Conservation (phyloP, 2,888 invertebrate genomes). For the Oscheius sp. region DNA sequence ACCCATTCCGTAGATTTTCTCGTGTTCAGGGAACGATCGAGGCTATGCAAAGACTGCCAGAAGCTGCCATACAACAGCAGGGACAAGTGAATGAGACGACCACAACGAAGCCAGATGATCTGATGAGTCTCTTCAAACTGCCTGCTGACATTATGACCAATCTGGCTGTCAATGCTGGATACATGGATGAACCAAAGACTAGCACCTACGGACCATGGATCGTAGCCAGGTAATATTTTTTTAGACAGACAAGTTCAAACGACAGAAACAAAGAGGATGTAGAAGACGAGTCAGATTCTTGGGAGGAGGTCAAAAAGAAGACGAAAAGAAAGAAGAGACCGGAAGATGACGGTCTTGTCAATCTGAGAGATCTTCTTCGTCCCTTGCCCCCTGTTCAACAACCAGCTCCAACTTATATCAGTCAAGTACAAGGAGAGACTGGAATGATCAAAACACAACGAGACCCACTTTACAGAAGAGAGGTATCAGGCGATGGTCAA, state of each 20-base stretch:
- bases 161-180: constrained; percentile 38
- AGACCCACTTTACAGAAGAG: constrained; percentile 19
- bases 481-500: constrained; percentile 21
- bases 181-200: constrained; percentile 26
- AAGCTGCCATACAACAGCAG: constrained; percentile 22
- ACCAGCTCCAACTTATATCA: not conserved
- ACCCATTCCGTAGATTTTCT: not conserved
- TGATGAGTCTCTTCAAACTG: constrained; percentile 34
- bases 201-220: constrained; percentile 37
- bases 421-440: constrained; percentile 6
- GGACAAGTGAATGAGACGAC: constrained; percentile 8
- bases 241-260: not conserved
- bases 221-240: constrained; percentile 28
- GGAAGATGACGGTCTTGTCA: constrained; percentile 25
- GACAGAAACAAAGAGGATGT: constrained; percentile 3
- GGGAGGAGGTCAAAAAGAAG: constrained; percentile 28
- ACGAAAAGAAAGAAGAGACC: constrained; percentile 14
- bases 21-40: constrained; percentile 37
- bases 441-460: not conserved
- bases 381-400: constrained; percentile 8
- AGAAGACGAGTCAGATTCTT: constrained; percentile 1
- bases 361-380: constrained; percentile 18
- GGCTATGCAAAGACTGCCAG: constrained; percentile 33
- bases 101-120: constrained; percentile 14
- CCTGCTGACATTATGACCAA: constrained; percentile 42